A percentile compares a stretch with the other conserved stretches of the same genome.
phyloP scores from a whole-genome alignment of 2,113 vertebrate genomes.

The Lota lota region DNA sequence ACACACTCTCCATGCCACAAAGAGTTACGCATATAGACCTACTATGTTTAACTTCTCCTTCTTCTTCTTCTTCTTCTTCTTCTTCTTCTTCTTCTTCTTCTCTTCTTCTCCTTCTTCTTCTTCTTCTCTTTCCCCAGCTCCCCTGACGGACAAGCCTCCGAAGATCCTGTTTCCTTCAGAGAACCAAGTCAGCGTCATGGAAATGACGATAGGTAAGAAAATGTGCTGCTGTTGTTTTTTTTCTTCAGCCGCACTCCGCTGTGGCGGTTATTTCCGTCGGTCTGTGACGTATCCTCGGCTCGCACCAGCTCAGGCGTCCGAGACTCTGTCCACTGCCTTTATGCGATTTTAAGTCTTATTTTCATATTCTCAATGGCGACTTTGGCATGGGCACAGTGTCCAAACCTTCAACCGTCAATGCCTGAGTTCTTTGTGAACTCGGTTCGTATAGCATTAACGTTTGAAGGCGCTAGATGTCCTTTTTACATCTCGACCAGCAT shows the following conservation, averaged over 20 bases:
- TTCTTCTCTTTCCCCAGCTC: constrained; percentile 81
- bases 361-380: too few species aligned
- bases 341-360: too few species aligned
- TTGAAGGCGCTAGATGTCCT: too few species aligned
- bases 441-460: too few species aligned
- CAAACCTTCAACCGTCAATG: too few species aligned
- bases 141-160: constrained; percentile 94
- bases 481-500: too few species aligned
- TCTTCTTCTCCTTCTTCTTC: constrained; percentile 24
- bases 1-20: too few species aligned
- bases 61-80: constrained; percentile 62
- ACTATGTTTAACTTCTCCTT: constrained; percentile 3
- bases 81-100: constrained; percentile 50
- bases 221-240: background rate
- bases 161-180: constrained; percentile 92
- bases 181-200: constrained; percentile 87
- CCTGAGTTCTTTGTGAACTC: too few species aligned
- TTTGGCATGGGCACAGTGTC: too few species aligned
- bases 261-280: background rate
- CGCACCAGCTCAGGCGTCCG: too few species aligned
- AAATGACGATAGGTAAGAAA: constrained; percentile 89
- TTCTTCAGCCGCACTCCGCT: background rate
- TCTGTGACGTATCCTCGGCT: background rate
- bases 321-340: too few species aligned
- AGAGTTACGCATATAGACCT: too few species aligned